Evolutionary conservation across 1,140 invertebrate species (phyloP).

Genomic region (Physella acuta): DNA sequence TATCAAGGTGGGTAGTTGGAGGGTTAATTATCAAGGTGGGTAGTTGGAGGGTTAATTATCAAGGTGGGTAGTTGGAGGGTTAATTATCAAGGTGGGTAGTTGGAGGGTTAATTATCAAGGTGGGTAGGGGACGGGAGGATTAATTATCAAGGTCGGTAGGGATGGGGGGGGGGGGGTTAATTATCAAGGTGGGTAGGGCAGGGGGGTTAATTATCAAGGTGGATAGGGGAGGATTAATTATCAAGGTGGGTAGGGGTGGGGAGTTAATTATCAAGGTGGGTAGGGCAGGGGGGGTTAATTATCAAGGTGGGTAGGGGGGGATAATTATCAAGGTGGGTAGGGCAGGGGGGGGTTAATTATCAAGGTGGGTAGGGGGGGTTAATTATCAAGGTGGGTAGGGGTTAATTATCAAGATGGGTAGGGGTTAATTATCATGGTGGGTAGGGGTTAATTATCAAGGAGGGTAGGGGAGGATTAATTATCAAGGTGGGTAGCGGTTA

Average conservation of each 20-base stretch:
- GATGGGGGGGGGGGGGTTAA: conserved; percentile 69
- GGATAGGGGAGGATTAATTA: conserved; percentile 44
- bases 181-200: not conserved
- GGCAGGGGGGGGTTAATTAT: not conserved
- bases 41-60: not conserved
- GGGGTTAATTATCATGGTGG: conserved; percentile 62
- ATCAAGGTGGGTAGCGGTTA: conserved; percentile 1
- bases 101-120: conserved; percentile 41
- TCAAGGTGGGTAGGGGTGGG: conserved; percentile 28
- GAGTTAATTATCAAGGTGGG: not conserved
- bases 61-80: not conserved
- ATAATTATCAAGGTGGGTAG: too few species aligned
- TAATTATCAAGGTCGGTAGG: conserved; percentile 88
- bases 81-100: not conserved
- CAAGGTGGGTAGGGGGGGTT: not conserved
- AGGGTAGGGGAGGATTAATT: conserved; percentile 66
- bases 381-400: not conserved
- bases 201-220: conserved; percentile 7
- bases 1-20: too few species aligned
- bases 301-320: not conserved
- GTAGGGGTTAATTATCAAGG: conserved; percentile 90
- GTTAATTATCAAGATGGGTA: not conserved
- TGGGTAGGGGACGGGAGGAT: conserved; percentile 87
- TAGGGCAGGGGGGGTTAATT: conserved; percentile 4
- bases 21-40: not conserved